These are phyloP conservation scores for Hydrozoanthus gracilis DNA, from an alignment of 92 coral and sea anemone genomes.

Conservation along the genomic window DNA sequence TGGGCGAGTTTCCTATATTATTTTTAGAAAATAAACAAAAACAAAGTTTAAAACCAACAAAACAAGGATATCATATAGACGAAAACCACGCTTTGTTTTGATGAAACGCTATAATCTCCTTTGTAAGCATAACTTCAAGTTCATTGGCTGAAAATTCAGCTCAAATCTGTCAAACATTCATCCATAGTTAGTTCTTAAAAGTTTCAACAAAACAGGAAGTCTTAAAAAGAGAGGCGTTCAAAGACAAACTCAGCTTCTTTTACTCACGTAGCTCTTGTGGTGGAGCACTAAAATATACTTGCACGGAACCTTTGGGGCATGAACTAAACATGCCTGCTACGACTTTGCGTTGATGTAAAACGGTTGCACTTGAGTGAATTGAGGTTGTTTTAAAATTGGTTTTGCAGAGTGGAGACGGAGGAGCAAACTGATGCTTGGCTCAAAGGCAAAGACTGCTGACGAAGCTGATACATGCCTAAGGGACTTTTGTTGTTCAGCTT, in stretches of 20 bases:
- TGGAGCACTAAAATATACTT: background rate
- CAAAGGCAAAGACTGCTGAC: too few species aligned
- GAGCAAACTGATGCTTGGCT: conserved; percentile 1
- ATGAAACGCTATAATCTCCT: background rate
- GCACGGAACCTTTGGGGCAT: background rate
- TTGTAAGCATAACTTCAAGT: background rate
- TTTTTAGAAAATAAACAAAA: too few species aligned
- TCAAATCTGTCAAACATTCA: too few species aligned
- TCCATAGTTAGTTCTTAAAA: too few species aligned
- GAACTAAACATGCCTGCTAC: background rate
- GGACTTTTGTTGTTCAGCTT: too few species aligned
- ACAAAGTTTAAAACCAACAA: background rate
- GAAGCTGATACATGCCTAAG: too few species aligned
- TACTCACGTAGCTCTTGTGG: background rate
- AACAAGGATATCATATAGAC: background rate
- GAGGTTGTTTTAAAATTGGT: too few species aligned
- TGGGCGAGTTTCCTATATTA: background rate
- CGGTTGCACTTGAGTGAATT: too few species aligned
- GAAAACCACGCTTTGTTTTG: too few species aligned
- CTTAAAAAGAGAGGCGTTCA: background rate
- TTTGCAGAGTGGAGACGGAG: background rate
- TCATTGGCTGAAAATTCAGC: too few species aligned
- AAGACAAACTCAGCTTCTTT: background rate
- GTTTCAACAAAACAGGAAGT: background rate
- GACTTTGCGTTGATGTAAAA: background rate